Evolutionary conservation across 2,797 vertebrate genomes (phyloP).

Genomic region (Aulostomus chinensis): DNA sequence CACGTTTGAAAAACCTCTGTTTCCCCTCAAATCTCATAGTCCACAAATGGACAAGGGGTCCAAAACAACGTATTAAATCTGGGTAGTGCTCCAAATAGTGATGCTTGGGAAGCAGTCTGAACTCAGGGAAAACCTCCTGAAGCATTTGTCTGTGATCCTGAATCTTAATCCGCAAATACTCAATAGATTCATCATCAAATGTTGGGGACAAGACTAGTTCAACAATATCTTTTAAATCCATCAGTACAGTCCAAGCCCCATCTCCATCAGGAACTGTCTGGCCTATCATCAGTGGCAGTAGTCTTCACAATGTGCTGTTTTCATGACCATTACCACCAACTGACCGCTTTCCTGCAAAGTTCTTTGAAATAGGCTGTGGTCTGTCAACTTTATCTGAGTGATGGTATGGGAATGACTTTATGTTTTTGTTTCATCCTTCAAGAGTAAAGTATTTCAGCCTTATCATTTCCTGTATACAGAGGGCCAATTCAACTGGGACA

Average conservation of each 20-base stretch:
- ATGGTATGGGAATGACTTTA: background rate
- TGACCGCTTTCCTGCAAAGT: background rate
- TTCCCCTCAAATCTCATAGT: slow-evolving; percentile 3
- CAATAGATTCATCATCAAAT: slow-evolving; percentile 2
- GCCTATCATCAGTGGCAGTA: background rate
- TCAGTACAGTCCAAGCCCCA: background rate
- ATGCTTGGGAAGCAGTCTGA: background rate
- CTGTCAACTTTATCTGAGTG: background rate
- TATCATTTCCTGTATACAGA: background rate
- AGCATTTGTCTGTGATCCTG: background rate
- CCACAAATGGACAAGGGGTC: background rate
- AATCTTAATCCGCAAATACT: slow-evolving; percentile 13
- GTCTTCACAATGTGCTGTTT: background rate
- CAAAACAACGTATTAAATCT: background rate
- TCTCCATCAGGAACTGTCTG: background rate
- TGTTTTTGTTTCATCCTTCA: background rate
- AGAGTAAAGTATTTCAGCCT: background rate
- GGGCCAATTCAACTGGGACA: background rate
- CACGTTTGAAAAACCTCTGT: background rate
- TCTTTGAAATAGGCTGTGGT: background rate
- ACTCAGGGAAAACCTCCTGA: background rate
- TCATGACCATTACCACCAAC: background rate
- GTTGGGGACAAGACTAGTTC: background rate
- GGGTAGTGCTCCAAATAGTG: background rate
- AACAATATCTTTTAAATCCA: slow-evolving; percentile 11